Evolutionary conservation across 2,797 vertebrate genomes (phyloP).

Genomic region (Spinibarbus caldwelli): DNA sequence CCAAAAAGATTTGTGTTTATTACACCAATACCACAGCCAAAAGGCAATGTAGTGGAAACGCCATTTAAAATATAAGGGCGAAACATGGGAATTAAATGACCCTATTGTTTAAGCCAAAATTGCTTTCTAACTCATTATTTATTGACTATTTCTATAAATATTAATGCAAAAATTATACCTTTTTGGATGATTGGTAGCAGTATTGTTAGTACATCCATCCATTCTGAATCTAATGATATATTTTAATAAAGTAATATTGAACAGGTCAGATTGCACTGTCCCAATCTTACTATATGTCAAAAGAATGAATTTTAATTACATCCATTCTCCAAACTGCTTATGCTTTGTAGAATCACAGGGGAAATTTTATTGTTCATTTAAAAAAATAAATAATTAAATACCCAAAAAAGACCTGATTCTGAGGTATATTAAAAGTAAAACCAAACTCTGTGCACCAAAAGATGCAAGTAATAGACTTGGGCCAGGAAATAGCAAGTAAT

Average conservation of each 20-base stretch:
- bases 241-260: slow-evolving; percentile 48
- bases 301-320: neutral
- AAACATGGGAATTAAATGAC: slow-evolving; percentile 63
- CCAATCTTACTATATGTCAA: slow-evolving; percentile 7
- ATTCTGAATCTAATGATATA: slow-evolving; percentile 55
- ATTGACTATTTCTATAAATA: slow-evolving; percentile 76
- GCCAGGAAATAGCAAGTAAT: neutral
- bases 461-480: neutral
- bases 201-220: slow-evolving; percentile 29
- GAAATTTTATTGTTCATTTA: neutral
- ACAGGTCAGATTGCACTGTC: neutral
- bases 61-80: slow-evolving; percentile 64
- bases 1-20: slow-evolving; percentile 45
- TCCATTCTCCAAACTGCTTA: neutral
- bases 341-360: neutral
- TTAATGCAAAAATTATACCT: slow-evolving; percentile 73
- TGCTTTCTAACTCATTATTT: slow-evolving; percentile 71
- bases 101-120: slow-evolving; percentile 65
- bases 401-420: neutral
- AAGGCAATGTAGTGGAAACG: slow-evolving; percentile 59
- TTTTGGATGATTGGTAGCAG: slow-evolving; percentile 61
- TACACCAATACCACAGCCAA: slow-evolving; percentile 50
- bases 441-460: neutral
- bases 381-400: neutral
- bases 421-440: neutral